Conservation (phyloP, 2,113 vertebrate species). For the Saccopteryx leptura region DNA sequence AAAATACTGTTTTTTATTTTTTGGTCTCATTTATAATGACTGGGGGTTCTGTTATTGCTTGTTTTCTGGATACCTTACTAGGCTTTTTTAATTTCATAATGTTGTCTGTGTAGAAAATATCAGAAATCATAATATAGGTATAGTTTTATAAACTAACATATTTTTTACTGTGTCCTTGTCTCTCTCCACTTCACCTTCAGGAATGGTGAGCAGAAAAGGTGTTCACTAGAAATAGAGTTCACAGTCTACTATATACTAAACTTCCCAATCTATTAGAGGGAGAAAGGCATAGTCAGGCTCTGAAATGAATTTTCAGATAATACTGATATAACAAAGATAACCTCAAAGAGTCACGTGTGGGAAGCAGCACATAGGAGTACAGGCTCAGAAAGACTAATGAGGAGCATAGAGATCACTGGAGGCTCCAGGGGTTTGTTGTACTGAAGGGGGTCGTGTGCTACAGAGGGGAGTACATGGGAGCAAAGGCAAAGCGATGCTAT, state of each 20-base stretch:
- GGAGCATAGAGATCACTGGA: not conserved
- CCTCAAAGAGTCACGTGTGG: not conserved
- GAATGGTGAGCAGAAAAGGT: not conserved
- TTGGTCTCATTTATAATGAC: slow-evolving; percentile 1
- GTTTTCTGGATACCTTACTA: slow-evolving; percentile 24
- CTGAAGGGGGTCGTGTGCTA: not conserved
- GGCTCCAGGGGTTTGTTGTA: not conserved
- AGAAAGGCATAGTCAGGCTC: not conserved
- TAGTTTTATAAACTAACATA: slow-evolving; percentile 40
- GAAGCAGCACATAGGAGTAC: not conserved
- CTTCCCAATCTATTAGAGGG: not conserved
- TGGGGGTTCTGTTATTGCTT: not conserved
- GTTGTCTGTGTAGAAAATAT: slow-evolving; percentile 46
- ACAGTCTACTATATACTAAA: not conserved
- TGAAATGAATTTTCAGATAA: slow-evolving; percentile 40
- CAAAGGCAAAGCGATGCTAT: not conserved
- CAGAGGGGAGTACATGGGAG: not conserved
- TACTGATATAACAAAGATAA: not conserved
- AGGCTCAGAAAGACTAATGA: not conserved
- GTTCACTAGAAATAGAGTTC: not conserved
- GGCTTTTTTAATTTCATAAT: slow-evolving; percentile 5
- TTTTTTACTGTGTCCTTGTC: slow-evolving; percentile 33
- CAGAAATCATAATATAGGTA: slow-evolving; percentile 20
- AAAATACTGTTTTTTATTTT: not conserved
- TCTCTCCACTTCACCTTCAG: not conserved